Percentiles rank a stretch among this genome's conserved stretches.
phyloP scores from a whole-genome alignment of 2,888 invertebrate species.

The Noctua fimbriata region DNA sequence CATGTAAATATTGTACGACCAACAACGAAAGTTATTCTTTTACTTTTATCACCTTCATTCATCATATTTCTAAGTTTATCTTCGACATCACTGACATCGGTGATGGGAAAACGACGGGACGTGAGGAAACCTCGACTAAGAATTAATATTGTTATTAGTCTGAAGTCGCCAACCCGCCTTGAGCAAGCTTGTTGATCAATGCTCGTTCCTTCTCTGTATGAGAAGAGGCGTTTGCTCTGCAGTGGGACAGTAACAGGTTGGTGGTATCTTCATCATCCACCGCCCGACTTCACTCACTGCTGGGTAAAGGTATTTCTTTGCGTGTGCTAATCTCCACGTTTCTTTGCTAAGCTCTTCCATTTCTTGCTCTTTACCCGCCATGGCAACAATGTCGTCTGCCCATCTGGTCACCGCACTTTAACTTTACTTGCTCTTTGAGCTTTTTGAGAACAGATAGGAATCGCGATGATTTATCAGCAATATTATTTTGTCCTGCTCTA shows the following conservation, averaged over 20 bases:
- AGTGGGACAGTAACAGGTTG: not conserved
- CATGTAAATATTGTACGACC: conserved; percentile 87
- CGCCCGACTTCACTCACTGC: not conserved
- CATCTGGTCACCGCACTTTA: not conserved
- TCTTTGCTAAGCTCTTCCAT: not conserved
- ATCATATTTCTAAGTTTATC: not conserved
- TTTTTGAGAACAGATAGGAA: not conserved
- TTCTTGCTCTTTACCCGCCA: not conserved
- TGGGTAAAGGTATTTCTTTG: not conserved
- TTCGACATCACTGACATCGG: not conserved
- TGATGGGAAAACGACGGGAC: not conserved
- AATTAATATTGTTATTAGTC: not conserved
- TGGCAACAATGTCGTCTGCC: not conserved
- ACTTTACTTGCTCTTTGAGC: not conserved
- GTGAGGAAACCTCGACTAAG: not conserved
- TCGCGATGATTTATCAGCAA: not conserved
- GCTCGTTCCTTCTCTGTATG: not conserved
- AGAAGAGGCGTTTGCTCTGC: not conserved
- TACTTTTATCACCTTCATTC: not conserved
- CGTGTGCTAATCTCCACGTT: not conserved
- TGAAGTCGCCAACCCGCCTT: not conserved
- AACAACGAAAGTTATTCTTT: not conserved
- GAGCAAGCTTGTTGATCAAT: not conserved
- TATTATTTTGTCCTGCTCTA: not conserved
- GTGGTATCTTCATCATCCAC: not conserved